Evolutionary conservation across 2,888 invertebrate species (phyloP), one percentile per base, ranked within the genome.

Genomic region (Epiblema foenella): DNA sequence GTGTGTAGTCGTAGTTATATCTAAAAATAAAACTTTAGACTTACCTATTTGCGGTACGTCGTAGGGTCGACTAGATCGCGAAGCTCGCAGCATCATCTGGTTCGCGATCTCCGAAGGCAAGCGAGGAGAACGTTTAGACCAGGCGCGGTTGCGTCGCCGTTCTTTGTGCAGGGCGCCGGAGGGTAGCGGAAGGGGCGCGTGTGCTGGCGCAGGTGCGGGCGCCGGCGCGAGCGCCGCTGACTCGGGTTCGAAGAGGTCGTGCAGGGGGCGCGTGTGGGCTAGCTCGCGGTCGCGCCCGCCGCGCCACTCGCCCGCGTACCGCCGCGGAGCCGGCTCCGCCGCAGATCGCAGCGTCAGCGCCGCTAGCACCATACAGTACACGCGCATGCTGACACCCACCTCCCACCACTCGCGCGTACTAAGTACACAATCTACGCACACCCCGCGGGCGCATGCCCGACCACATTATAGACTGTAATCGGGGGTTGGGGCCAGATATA

Each of bases 41-140:
- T 95, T 84, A 97, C 97, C 97, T 85, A 97, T 97, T 94, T 97
- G 97, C 79, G 97, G 97, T 77, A 97, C 97, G 91, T 97, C 97
- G 90, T 97, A 97, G 82, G 96, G 95, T 81, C 96, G 94, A 85
- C 95, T 95, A 77, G 96, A 96, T 79, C 97, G 95, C 74, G 96
- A 95, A 72, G 96, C 95, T 79, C 97, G 95, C 83, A 96, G 91
- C 96, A 97, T 96, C 90, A 97, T 94, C 88, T 97, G 97, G 83
- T 95, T 96, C 64, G 96, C 96, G 80, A 96, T 94, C 80, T 95
- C 95, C 68, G 94, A 91, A 76, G 95, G 94, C 70, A 94, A 82
- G 76, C 88, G 88, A 51, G 87, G 88, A 20, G 86, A 79, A 73
- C 93, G 88, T 79, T 93, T 93, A 77, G 79, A 85, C 76, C 78